Evolutionary conservation across 2,113 vertebrate genomes (phyloP).

Genomic region (Daboia siamensis): DNA sequence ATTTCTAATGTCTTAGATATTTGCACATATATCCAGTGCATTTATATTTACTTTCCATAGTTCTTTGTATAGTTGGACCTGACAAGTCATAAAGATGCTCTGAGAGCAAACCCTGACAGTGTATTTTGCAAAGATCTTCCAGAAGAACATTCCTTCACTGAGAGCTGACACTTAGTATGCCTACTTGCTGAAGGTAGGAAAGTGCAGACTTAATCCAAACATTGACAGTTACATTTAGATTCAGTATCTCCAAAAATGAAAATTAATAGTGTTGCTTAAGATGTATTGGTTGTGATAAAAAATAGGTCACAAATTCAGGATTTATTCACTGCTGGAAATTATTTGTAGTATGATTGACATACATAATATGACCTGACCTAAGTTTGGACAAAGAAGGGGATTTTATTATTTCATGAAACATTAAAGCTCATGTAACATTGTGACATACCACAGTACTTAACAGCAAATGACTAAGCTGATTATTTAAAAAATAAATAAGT

Average conservation of each 20-base stretch:
- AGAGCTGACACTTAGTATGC: background rate
- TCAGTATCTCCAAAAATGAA: background rate
- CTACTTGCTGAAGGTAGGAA: no score
- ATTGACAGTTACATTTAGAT: background rate
- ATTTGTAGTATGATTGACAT: background rate
- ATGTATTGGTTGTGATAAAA: background rate
- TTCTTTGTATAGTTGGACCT: background rate
- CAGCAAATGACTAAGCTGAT: slow-evolving; percentile 19
- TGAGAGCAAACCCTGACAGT: background rate
- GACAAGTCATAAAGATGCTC: background rate
- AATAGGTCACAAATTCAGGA: background rate
- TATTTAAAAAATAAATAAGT: slow-evolving; percentile 48
- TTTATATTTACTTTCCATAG: slow-evolving; percentile 19
- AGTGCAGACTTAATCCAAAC: background rate
- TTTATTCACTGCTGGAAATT: background rate
- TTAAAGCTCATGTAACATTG: background rate
- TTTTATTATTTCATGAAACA: slow-evolving; percentile 5
- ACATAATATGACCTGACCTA: background rate
- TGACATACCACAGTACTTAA: slow-evolving; percentile 3
- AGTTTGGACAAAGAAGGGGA: background rate
- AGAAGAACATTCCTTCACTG: no score
- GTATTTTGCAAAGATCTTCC: background rate
- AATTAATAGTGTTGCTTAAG: background rate
- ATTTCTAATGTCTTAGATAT: background rate
- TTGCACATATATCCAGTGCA: slow-evolving; percentile 12